Evolutionary conservation across 23 tunicate genomes (phyloP), one percentile per base, ranked within the genome.

Genomic region (Trididemnum nubilum): DNA sequence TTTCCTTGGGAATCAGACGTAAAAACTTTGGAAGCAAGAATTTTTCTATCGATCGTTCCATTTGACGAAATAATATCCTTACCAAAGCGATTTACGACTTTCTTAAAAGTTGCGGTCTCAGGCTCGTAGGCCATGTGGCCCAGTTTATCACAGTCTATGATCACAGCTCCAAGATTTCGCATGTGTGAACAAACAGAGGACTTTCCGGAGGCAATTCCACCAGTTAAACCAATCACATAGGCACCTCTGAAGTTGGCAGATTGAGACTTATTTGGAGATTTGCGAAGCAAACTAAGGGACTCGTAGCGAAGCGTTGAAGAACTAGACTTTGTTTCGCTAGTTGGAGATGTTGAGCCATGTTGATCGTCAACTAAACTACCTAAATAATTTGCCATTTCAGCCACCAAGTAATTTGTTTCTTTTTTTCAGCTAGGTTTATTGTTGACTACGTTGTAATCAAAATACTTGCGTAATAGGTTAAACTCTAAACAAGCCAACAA

Each of bases 141-240:
- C 1, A 92, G 85, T 79, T 87, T 87, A 51, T 92, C 97, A 76
- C 97, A 92, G 73, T 92, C 92, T 9, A 92, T 73, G 12, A 87
- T 51, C 21, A 49, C 65, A 22, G 97, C 97, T 0, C 97, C 97
- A 7, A 82, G 71, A 22, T 79, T 64, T 40, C 63, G 64, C 32
- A 92, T 38, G 57, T 54, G 78, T 78, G 64, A 71, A 0, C 85
- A 82, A 72, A 92, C 71, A 7, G 97, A 83, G 24, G 97, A 87
- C 59, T 92, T 92, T 69, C 97, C 97, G 15, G 89, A 58, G 15
- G 97, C 97, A 18, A 92, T 87, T 1, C 97, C 97, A 22, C 97
- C 97, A 60, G 97, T 92, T 5, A 92, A 71, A 3, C 97, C 97
- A 51, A 92, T 92, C 28, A 92, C 81, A 70, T 92, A 92, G 0